phyloP scores from a whole-genome alignment of 2,797 vertebrate species.

The Podarcis siculus region DNA sequence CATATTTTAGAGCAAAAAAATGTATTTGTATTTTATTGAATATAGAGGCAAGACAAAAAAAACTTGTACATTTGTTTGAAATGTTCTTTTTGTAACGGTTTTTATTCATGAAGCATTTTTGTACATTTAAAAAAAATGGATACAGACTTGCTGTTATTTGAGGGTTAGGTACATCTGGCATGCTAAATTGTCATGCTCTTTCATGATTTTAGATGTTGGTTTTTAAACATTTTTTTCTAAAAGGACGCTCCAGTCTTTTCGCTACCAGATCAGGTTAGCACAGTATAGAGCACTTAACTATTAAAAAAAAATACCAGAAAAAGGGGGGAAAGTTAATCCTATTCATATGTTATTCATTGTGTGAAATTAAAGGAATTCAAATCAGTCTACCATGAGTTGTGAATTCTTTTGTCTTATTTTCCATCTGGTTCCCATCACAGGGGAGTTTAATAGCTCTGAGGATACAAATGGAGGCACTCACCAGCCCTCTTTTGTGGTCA shows the following conservation, averaged over 20 bases:
- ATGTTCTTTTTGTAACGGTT: slow-evolving; percentile 99
- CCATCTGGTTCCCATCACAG: slow-evolving; percentile 82
- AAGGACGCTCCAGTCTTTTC: slow-evolving; percentile 95
- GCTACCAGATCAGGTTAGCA: slow-evolving; percentile 97
- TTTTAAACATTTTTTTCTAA: slow-evolving; percentile 90
- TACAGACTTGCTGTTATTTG: slow-evolving; percentile 86
- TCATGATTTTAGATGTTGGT: slow-evolving; percentile 98
- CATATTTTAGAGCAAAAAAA: slow-evolving; percentile 99
- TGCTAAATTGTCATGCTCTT: slow-evolving; percentile 98
- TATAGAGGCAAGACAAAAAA: slow-evolving; percentile 92
- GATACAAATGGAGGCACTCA: slow-evolving; percentile 73
- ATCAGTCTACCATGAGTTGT: slow-evolving; percentile 83
- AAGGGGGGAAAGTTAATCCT: slow-evolving; percentile 92
- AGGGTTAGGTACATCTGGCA: slow-evolving; percentile 91
- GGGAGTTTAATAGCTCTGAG: slow-evolving; percentile 76
- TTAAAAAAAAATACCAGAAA: slow-evolving; percentile 87
- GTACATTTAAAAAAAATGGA: slow-evolving; percentile 93
- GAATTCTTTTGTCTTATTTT: slow-evolving; percentile 84
- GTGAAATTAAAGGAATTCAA: slow-evolving; percentile 96
- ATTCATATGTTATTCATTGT: slow-evolving; percentile 99
- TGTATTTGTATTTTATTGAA: slow-evolving; percentile 98
- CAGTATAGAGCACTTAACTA: slow-evolving; percentile 96
- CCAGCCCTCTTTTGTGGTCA: slow-evolving; percentile 67
- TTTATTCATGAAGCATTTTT: slow-evolving; percentile 99
- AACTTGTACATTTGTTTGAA: slow-evolving; percentile 99